phyloP scores from a whole-genome alignment of 2,888 invertebrate species.

The Cordilura impudica region DNA sequence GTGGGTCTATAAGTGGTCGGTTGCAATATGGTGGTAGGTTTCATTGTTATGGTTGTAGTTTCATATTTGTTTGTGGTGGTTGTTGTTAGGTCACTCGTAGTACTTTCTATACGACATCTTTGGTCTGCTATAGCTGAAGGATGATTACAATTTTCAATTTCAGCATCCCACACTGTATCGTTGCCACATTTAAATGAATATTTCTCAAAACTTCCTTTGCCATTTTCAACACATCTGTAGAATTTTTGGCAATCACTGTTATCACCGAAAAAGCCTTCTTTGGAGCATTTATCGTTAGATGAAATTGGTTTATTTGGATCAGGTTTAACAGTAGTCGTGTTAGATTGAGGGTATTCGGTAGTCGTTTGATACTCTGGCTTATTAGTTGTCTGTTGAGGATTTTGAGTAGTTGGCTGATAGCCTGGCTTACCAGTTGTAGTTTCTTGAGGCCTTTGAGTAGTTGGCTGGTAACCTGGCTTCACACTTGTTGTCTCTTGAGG shows the following conservation, averaged over 20 bases:
- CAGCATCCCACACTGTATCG: conserved; percentile 82
- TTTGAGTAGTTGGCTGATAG: conserved; percentile 38
- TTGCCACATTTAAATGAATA: conserved; percentile 82
- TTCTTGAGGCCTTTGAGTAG: conserved; percentile 18
- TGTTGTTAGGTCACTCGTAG: conserved; percentile 39
- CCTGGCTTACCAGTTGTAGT: conserved; percentile 47
- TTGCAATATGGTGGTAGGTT: conserved; percentile 9
- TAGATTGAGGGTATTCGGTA: conserved; percentile 6
- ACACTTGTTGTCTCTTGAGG: conserved; percentile 6
- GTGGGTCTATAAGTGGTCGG: conserved; percentile 36
- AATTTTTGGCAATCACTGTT: conserved; percentile 81
- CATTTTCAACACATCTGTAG: conserved; percentile 82
- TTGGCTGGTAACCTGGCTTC: conserved; percentile 21
- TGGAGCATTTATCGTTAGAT: conserved; percentile 71
- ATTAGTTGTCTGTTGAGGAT: conserved; percentile 6
- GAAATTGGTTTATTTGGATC: conserved; percentile 62
- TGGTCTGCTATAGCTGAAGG: conserved; percentile 65
- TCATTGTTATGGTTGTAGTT: conserved; percentile 38
- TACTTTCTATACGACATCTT: conserved; percentile 63
- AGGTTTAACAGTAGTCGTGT: conserved; percentile 63
- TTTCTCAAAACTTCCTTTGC: conserved; percentile 80
- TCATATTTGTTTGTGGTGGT: conserved; percentile 37
- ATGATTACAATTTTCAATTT: conserved; percentile 70
- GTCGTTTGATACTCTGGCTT: conserved; percentile 15
- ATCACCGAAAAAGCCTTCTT: conserved; percentile 77